A percentile compares a stretch with the other conserved stretches of the same genome.
These are phyloP conservation scores for Drosophila mulleri DNA, from an alignment of 2,888 invertebrate species.

Conservation along the genomic window DNA sequence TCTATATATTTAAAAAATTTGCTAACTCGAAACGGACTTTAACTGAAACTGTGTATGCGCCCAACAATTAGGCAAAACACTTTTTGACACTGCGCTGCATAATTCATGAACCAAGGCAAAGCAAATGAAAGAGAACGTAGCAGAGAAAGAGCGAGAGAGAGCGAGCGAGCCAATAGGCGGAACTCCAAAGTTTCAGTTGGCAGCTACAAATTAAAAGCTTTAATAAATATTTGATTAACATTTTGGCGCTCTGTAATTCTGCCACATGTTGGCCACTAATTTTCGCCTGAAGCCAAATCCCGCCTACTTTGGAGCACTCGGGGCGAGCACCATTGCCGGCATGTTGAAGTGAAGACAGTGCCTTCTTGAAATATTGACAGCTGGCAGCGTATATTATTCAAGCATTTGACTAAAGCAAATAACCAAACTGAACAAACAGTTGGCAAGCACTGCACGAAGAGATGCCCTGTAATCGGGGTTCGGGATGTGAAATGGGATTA, in stretches of 20 bases:
- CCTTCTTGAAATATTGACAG: constrained; percentile 74
- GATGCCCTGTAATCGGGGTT: constrained; percentile 18
- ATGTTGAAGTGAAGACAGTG: constrained; percentile 18
- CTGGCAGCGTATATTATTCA: constrained; percentile 54
- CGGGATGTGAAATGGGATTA: background rate
- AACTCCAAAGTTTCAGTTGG: background rate
- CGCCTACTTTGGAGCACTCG: constrained; percentile 58
- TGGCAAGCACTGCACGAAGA: background rate
- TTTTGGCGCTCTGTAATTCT: constrained; percentile 74
- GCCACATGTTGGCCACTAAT: constrained; percentile 77
- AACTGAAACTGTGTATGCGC: constrained; percentile 14
- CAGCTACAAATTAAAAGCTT: constrained; percentile 58
- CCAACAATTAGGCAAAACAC: constrained; percentile 53
- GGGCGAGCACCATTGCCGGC: background rate
- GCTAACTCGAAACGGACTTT: constrained; percentile 12
- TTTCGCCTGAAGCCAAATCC: constrained; percentile 67
- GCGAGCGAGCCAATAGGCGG: background rate
- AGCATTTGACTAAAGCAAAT: constrained; percentile 1
- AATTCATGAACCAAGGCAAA: constrained; percentile 41
- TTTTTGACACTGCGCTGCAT: constrained; percentile 49
- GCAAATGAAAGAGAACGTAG: constrained; percentile 2
- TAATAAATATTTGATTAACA: constrained; percentile 76
- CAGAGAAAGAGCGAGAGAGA: background rate
- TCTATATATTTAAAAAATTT: constrained; percentile 6
- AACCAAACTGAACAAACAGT: background rate